Evolutionary conservation across 2,888 invertebrate genomes (phyloP).

Genomic region (Chesias legatella): DNA sequence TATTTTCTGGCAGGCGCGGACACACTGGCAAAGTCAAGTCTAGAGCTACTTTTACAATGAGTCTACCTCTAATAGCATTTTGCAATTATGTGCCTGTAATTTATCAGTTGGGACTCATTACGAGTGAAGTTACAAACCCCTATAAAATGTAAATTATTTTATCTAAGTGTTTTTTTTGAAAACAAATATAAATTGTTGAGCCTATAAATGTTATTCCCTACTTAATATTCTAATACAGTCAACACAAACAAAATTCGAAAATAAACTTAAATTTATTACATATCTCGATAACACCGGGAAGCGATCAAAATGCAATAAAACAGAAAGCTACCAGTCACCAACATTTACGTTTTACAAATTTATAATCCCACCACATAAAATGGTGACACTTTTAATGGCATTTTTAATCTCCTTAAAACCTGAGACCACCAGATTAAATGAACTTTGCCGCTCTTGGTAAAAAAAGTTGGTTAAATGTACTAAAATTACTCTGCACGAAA

Average conservation of each 20-base stretch:
- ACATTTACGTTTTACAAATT: conserved; percentile 17
- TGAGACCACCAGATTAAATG: conserved; percentile 10
- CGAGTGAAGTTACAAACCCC: no score
- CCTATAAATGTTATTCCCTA: no score
- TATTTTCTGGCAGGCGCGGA: no score
- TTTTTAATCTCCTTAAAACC: conserved; percentile 23
- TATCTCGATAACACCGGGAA: conserved; percentile 8
- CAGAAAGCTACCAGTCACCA: conserved; percentile 21
- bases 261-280: conserved; percentile 13
- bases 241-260: conserved; percentile 4
- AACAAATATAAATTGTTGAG: no score
- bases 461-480: not conserved
- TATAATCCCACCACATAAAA: conserved; percentile 25
- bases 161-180: no score
- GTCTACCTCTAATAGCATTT: no score
- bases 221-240: not conserved
- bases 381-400: conserved; percentile 23
- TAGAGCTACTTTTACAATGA: no score
- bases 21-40: no score
- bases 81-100: no score
- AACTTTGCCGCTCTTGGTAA: not conserved
- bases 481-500: not conserved
- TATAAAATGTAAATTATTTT: no score
- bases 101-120: no score
- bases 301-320: conserved; percentile 29